These are phyloP conservation scores for Leucophenga maculata DNA, from an alignment of 2,888 invertebrate genomes.

Conservation along the genomic window DNA sequence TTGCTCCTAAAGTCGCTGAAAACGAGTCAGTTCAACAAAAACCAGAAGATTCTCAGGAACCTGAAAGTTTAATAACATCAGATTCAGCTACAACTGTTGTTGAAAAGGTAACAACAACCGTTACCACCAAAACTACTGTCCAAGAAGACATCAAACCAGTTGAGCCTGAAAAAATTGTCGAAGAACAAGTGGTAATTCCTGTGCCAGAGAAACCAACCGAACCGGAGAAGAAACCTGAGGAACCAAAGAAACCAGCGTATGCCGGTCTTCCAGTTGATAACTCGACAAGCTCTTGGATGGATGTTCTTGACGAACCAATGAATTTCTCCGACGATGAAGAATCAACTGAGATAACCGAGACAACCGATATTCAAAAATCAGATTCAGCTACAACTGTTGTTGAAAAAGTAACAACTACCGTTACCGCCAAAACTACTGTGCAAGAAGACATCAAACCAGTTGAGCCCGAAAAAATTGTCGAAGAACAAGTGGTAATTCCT, in stretches of 20 bases:
- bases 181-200: too few relatives aligned
- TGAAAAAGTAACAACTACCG: slow-evolving; percentile 27
- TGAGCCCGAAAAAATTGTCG: not conserved
- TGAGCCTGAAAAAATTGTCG: not conserved
- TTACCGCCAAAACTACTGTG: slow-evolving; percentile 39
- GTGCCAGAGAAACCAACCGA: slow-evolving; percentile 5
- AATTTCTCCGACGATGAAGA: slow-evolving; percentile 61
- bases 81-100: slow-evolving; percentile 5
- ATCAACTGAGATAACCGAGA: too few relatives aligned
- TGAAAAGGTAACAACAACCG: slow-evolving; percentile 9
- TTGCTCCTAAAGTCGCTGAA: not conserved
- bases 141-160: slow-evolving; percentile 32
- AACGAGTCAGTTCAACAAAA: not conserved
- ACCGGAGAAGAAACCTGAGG: slow-evolving; percentile 10
- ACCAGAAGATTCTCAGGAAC: not conserved
- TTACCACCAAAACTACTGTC: slow-evolving; percentile 37
- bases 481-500: too few relatives aligned
- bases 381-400: slow-evolving; percentile 1
- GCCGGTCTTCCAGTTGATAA: too few relatives aligned
- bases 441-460: slow-evolving; percentile 31
- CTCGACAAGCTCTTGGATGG: slow-evolving; percentile 57
- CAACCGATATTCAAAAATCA: not conserved
- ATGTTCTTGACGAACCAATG: slow-evolving; percentile 64
- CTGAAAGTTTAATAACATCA: not conserved
- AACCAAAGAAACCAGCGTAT: too few relatives aligned